Evolutionary conservation across 1,140 invertebrate genomes (phyloP).

Genomic region (Drosophila aff.): DNA sequence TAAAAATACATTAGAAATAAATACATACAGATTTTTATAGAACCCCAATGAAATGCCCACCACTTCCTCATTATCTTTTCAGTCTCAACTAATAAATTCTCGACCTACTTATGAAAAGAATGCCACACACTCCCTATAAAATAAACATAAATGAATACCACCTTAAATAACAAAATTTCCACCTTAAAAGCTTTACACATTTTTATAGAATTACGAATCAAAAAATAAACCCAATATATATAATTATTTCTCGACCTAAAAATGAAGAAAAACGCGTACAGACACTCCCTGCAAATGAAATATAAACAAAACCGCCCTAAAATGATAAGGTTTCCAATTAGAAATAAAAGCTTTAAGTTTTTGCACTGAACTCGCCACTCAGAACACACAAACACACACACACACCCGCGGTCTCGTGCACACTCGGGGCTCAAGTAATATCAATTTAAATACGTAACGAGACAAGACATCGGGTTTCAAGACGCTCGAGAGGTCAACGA

Average conservation of each 20-base stretch:
- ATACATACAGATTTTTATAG: too few relatives aligned
- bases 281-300: constrained; percentile 2
- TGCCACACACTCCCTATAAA: not conserved
- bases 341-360: constrained; percentile 28
- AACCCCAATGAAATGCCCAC: not conserved
- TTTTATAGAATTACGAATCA: not conserved
- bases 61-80: not conserved
- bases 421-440: constrained; percentile 19
- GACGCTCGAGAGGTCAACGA: constrained; percentile 46
- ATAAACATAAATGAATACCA: not conserved
- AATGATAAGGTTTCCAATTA: constrained; percentile 26
- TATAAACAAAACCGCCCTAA: constrained; percentile 19
- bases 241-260: not conserved
- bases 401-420: not conserved
- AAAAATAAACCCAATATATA: constrained; percentile 1
- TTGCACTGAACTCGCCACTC: constrained; percentile 16
- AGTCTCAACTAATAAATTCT: not conserved
- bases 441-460: constrained; percentile 58
- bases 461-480: constrained; percentile 53
- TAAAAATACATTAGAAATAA: not conserved
- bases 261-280: not conserved
- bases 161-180: not conserved
- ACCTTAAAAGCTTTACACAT: not conserved
- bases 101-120: not conserved
- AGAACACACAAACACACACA: not conserved